These are phyloP conservation scores for Adelphocoris suturalis DNA, from an alignment of 2,888 invertebrate genomes.

Conservation along the genomic window DNA sequence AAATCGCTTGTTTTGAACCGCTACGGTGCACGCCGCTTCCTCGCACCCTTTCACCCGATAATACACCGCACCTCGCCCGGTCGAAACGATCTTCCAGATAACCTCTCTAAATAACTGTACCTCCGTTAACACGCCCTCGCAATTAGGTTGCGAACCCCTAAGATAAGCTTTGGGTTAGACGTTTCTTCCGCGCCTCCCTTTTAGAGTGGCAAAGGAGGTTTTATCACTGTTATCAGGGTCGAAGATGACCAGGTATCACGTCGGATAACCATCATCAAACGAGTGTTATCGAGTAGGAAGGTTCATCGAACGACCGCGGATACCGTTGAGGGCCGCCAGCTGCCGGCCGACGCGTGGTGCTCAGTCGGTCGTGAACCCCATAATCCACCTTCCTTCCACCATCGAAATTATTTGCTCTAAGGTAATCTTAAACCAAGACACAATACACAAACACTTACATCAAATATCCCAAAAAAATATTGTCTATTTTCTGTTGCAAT, in stretches of 20 bases:
- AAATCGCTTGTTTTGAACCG: too few relatives aligned
- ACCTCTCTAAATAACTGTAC: not conserved
- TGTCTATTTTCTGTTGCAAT: too few relatives aligned
- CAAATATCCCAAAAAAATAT: too few relatives aligned
- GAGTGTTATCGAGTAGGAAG: not conserved
- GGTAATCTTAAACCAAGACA: not conserved
- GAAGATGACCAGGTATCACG: not conserved
- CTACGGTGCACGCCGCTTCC: not conserved
- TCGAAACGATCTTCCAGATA: not conserved
- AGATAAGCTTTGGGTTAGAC: not conserved
- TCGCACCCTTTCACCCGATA: constrained; percentile 19
- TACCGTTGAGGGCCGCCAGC: too few relatives aligned
- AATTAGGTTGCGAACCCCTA: not conserved
- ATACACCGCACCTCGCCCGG: not conserved
- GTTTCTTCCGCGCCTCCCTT: too few relatives aligned
- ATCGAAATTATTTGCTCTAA: not conserved
- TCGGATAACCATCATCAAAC: not conserved
- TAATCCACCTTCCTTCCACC: too few relatives aligned
- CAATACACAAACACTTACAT: too few relatives aligned
- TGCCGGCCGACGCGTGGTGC: too few relatives aligned
- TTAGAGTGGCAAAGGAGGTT: too few relatives aligned
- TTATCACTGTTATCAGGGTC: too few relatives aligned
- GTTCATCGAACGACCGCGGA: not conserved
- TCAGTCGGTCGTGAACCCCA: too few relatives aligned
- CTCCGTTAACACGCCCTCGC: constrained; percentile 14